Evolutionary conservation across 1,140 invertebrate species (phyloP).

Genomic region (Zaprionus capensis): DNA sequence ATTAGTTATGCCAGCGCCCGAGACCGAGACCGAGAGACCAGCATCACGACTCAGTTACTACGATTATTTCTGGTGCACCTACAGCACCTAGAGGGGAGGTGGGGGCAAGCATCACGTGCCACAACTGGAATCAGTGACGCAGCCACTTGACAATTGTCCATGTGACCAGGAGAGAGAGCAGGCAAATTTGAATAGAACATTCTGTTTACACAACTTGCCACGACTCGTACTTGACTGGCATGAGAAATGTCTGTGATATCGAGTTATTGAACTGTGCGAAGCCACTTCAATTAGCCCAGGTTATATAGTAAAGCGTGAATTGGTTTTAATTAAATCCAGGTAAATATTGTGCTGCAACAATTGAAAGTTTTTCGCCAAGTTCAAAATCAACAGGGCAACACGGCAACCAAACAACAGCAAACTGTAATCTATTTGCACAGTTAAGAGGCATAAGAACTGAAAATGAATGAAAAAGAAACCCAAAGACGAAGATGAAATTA

Average conservation of each 20-base stretch:
- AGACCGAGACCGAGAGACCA: not conserved
- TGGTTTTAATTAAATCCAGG: conserved; percentile 78
- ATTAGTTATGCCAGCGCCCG: conserved; percentile 72
- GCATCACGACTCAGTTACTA: conserved; percentile 36
- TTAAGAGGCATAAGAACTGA: conserved; percentile 34
- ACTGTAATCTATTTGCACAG: conserved; percentile 74
- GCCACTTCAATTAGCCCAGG: conserved; percentile 29
- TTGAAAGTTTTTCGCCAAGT: conserved; percentile 45
- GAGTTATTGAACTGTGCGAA: conserved; percentile 22
- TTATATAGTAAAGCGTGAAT: conserved; percentile 57
- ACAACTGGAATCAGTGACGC: conserved; percentile 26
- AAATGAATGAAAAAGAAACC: conserved; percentile 16
- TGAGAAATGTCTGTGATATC: not conserved
- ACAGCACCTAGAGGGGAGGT: conserved; percentile 2
- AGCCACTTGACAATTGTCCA: conserved; percentile 44
- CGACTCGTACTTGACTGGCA: conserved; percentile 13
- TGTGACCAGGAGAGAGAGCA: conserved; percentile 23
- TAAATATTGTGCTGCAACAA: conserved; percentile 68
- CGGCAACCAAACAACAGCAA: conserved; percentile 36
- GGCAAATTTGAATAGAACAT: conserved; percentile 39
- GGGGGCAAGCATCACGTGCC: conserved; percentile 46
- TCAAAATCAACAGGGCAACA: conserved; percentile 62
- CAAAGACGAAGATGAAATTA: conserved; percentile 72
- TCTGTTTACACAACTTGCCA: conserved; percentile 42
- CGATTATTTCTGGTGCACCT: conserved; percentile 45